These are phyloP conservation scores for Eupelmus urozonus DNA, from an alignment of 2,888 invertebrate genomes.

Conservation along the genomic window DNA sequence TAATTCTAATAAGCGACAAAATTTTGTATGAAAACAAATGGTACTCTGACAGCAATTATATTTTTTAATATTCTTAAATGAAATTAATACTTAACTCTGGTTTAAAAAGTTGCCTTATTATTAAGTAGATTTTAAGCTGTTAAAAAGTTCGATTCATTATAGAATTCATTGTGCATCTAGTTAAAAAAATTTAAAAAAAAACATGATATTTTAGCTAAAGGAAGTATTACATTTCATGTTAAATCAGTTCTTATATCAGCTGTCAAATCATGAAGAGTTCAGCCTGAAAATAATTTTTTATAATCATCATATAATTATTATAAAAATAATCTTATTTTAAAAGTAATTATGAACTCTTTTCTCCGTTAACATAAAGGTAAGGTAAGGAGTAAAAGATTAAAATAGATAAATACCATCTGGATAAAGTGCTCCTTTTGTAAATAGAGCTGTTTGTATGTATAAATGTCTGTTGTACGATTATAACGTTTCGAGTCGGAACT, in stretches of 20 bases:
- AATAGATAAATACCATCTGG: conserved; percentile 7
- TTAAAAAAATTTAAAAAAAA: background rate
- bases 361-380: conserved; percentile 28
- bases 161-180: background rate
- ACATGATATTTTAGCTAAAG: background rate
- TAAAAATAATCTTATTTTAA: no score
- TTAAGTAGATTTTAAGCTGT: background rate
- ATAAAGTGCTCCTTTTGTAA: conserved; percentile 40
- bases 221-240: background rate
- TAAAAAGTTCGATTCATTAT: conserved; percentile 1
- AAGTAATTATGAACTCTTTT: conserved; percentile 31
- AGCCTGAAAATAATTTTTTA: background rate
- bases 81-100: background rate
- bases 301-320: background rate
- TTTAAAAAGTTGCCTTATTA: background rate
- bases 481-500: conserved; percentile 4
- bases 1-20: background rate
- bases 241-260: background rate
- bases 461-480: conserved; percentile 24
- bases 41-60: background rate
- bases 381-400: background rate
- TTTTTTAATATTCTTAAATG: background rate
- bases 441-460: conserved; percentile 28
- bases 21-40: no score
- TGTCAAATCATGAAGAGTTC: no score